phyloP scores from a whole-genome alignment of 1,140 invertebrate species.

The Yoshiicerus persimilis region DNA sequence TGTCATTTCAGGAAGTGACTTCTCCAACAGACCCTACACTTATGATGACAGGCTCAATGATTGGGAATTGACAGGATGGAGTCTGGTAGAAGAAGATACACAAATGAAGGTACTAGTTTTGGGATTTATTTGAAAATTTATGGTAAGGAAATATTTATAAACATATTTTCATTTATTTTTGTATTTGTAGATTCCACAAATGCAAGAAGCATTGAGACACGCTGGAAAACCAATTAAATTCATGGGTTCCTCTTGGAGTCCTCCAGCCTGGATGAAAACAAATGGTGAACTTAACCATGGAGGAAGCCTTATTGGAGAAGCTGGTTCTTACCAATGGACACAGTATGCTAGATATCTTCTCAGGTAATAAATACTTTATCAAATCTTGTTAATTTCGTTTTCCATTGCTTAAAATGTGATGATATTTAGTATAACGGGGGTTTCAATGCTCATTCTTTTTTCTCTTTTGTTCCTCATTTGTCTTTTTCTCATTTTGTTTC shows the following conservation, averaged over 20 bases:
- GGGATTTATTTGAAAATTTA: too few species aligned
- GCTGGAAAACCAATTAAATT: conserved; percentile 55
- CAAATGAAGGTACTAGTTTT: conserved; percentile 59
- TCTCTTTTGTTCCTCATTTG: too few species aligned
- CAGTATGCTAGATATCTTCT: conserved; percentile 39
- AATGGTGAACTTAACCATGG: conserved; percentile 45
- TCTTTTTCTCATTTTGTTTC: background rate
- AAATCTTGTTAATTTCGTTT: too few species aligned
- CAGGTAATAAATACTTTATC: conserved; percentile 26
- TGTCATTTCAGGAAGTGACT: conserved; percentile 73
- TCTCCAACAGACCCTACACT: conserved; percentile 68
- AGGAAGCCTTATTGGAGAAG: conserved; percentile 20
- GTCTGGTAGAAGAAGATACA: conserved; percentile 64
- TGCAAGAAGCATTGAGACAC: conserved; percentile 27
- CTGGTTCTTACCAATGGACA: conserved; percentile 37
- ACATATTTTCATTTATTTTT: background rate
- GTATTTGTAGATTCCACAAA: conserved; percentile 11
- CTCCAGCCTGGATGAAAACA: conserved; percentile 89
- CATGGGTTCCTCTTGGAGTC: conserved; percentile 75
- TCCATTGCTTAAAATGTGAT: too few species aligned
- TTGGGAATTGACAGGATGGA: conserved; percentile 65
- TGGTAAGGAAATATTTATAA: too few species aligned
- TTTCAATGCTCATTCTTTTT: too few species aligned
- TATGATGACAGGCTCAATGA: conserved; percentile 64
- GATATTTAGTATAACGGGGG: too few species aligned